Percentiles rank a stretch among this genome's conserved stretches.
Evolutionary conservation across 2,888 invertebrate genomes (phyloP).

Genomic region (Disparrhopalites patrizii): DNA sequence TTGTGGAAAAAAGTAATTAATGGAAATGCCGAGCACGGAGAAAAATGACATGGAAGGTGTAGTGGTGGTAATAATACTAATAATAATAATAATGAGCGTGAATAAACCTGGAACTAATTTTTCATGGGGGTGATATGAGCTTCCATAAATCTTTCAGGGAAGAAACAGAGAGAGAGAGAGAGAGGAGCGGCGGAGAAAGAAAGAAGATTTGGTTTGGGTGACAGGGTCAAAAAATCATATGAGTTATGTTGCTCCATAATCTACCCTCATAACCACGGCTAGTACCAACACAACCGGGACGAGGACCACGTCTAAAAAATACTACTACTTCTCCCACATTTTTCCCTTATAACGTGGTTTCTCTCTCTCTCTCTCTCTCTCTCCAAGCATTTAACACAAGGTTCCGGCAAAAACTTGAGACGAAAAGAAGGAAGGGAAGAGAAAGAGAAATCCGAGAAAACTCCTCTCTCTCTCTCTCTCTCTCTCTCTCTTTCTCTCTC

Average conservation of each 20-base stretch:
- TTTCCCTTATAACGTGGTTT: background rate
- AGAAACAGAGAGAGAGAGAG: background rate
- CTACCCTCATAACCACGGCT: background rate
- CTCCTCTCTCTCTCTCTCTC: background rate
- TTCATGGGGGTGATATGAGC: slow-evolving; percentile 34
- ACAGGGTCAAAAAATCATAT: slow-evolving; percentile 32
- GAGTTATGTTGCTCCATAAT: slow-evolving; percentile 27
- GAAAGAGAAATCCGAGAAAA: no score
- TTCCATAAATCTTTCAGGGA: slow-evolving; percentile 30
- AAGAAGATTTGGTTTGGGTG: slow-evolving; percentile 30
- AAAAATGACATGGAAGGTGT: no score
- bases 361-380: slow-evolving; percentile 2
- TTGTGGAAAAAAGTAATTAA: no score
- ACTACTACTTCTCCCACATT: background rate
- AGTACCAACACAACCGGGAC: background rate
- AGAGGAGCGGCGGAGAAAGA: slow-evolving; percentile 21
- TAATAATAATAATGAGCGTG: no score
- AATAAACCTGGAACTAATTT: slow-evolving; percentile 32
- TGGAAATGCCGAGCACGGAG: no score
- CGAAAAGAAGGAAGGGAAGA: no score
- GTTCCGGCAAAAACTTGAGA: no score
- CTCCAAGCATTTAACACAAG: no score
- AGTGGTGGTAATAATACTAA: no score
- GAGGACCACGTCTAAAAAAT: background rate
- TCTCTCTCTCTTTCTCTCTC: background rate